Evolutionary conservation across 2,888 invertebrate genomes (phyloP).

Genomic region (Clusia tigrina): DNA sequence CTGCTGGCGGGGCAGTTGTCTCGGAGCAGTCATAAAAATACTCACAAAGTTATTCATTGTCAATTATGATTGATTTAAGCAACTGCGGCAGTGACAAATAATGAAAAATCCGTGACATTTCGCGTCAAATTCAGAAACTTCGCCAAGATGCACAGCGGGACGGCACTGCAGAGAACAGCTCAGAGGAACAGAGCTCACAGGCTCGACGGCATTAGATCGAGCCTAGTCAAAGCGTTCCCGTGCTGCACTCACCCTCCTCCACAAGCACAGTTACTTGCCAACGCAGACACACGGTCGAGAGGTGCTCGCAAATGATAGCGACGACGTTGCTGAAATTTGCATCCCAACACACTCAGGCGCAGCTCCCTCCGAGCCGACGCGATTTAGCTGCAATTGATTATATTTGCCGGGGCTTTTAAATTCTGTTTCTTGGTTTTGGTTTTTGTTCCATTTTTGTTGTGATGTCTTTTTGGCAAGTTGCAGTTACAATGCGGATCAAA

Average conservation of each 20-base stretch:
- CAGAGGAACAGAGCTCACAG: too few species aligned
- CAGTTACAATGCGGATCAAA: constrained; percentile 3
- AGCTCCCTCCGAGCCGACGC: background rate
- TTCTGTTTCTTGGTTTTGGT: background rate
- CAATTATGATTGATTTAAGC: background rate
- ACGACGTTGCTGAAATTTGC: background rate
- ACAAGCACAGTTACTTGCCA: background rate
- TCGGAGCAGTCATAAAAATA: too few species aligned
- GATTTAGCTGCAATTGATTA: background rate
- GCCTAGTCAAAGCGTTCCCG: background rate
- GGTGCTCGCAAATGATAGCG: too few species aligned
- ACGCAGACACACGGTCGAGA: too few species aligned
- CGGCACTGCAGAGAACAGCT: background rate
- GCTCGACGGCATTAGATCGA: too few species aligned
- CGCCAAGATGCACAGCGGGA: background rate
- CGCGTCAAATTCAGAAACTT: background rate
- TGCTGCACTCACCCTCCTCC: background rate
- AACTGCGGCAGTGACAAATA: background rate
- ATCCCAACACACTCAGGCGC: background rate
- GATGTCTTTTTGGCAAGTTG: background rate
- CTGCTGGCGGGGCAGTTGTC: too few species aligned
- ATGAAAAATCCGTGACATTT: background rate
- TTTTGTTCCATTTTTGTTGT: background rate
- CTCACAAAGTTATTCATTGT: too few species aligned
- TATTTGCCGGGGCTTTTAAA: background rate